Conservation (phyloP, 2,888 invertebrate species). For the Morpho achilles region DNA sequence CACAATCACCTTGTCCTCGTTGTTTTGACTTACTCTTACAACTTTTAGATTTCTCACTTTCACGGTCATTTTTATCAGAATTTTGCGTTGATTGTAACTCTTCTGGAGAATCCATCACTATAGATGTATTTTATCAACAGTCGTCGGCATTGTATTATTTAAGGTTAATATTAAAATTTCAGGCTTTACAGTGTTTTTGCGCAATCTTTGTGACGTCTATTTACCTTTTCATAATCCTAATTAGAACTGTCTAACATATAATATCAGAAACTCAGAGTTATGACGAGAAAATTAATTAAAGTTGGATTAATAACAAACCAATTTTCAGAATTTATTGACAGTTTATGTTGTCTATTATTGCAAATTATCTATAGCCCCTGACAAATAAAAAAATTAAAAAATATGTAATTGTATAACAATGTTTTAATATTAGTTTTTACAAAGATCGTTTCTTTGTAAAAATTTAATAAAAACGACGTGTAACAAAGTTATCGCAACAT, state of each 20-base stretch:
- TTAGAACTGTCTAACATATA: background rate
- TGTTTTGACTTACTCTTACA: slow-evolving; percentile 41
- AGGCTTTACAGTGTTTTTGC: background rate
- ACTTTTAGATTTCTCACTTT: slow-evolving; percentile 45
- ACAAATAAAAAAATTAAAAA: background rate
- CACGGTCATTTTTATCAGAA: slow-evolving; percentile 44
- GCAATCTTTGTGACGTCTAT: background rate
- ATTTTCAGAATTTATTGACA: slow-evolving; percentile 12
- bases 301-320: slow-evolving; percentile 29
- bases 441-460: no score
- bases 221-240: background rate
- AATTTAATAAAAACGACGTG: no score
- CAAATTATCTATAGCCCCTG: background rate
- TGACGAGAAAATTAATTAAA: background rate
- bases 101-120: slow-evolving; percentile 63
- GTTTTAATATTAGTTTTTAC: no score
- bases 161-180: slow-evolving; percentile 45
- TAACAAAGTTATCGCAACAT: no score
- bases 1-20: slow-evolving; percentile 42
- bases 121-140: slow-evolving; percentile 44
- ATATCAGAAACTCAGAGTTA: slow-evolving; percentile 10
- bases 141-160: slow-evolving; percentile 67
- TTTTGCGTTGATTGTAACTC: slow-evolving; percentile 47
- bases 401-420: no score
- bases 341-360: background rate